Evolutionary conservation across 2,888 invertebrate species (phyloP).

Genomic region (Serripes groenlandicus): DNA sequence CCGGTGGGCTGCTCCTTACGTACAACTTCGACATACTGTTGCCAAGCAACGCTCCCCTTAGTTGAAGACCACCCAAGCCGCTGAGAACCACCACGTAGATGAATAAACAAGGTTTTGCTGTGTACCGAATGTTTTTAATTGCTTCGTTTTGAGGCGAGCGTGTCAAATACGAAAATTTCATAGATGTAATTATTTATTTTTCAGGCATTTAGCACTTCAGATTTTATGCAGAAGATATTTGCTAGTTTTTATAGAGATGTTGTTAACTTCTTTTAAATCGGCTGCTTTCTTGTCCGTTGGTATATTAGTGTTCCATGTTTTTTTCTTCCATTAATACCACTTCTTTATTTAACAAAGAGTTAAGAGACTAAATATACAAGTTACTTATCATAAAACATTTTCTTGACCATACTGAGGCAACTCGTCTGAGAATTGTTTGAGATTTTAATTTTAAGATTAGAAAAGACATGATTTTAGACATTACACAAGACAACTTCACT

Average conservation of each 20-base stretch:
- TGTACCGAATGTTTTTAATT: constrained; percentile 70
- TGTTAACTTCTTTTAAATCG: not conserved
- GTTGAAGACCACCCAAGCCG: constrained; percentile 86
- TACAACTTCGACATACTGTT: constrained; percentile 85
- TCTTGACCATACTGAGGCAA: no score
- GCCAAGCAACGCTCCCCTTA: constrained; percentile 86
- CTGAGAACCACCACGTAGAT: constrained; percentile 76
- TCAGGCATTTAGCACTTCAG: constrained; percentile 60
- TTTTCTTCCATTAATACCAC: no score
- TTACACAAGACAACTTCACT: no score
- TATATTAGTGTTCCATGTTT: no score
- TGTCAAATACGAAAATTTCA: constrained; percentile 68
- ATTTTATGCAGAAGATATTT: constrained; percentile 16
- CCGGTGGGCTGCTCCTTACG: constrained; percentile 81
- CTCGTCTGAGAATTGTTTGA: no score
- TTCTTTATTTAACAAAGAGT: no score
- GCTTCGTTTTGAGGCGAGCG: constrained; percentile 65
- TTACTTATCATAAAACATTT: no score
- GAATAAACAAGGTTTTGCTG: constrained; percentile 79
- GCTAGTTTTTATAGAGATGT: not conserved
- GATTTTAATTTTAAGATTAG: no score
- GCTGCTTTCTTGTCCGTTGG: not conserved
- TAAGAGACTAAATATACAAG: no score
- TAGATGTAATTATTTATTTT: constrained; percentile 64
- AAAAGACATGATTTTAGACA: no score